Evolutionary conservation across 2,113 vertebrate species (phyloP), one percentile per base, ranked within the genome.

Genomic region (Desmodus rotundus): DNA sequence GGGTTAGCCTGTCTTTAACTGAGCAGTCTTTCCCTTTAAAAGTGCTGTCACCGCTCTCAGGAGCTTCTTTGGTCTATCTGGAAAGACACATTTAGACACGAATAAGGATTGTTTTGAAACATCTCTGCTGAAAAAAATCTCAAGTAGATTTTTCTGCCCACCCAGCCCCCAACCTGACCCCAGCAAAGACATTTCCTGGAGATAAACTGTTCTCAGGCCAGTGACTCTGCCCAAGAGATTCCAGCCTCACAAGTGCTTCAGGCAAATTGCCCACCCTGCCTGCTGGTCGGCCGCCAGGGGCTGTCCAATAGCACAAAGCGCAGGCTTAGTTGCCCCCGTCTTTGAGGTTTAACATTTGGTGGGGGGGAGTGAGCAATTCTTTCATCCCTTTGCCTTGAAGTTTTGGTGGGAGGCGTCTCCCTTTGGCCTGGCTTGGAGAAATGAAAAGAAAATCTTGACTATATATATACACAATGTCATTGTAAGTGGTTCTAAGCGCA

Each of bases 141-240:
- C 73, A 56, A 89, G 17, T n/a, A 43, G 74, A 56, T 3, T 52
- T 31, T 74, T 56, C 56, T 80, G 61, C 16, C n/a, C 15, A 47
- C 1, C 12, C 36, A 31, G 4, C 28, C 58, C 33, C 2, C 63
- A 50, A 54, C 22, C 70, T 89, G 58, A 33, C 78, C 68, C 70
- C 45, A 74, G 47, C 61, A 89, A 91, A 95, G 84, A 89, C 28
- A 87, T 73, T 95, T 95, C 90, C 90, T 87, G 76, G 89, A 92
- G 76, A 85, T 87, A 92, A 96, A 70, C 70, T 93, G 16, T 94
- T 82, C 45, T 90, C 81, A 54, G 58, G 88, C 50, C 70, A 68
- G 63, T 7, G 22, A 43, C 52, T 87, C 70, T 96, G 58, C 47
- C 84, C 77, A 24, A 76, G 91, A 85, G 65, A 96, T 81, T 74